Base-by-base conservation (phyloP, 2,888 invertebrate species). In the Acanthosepion pharaonis region DNA sequence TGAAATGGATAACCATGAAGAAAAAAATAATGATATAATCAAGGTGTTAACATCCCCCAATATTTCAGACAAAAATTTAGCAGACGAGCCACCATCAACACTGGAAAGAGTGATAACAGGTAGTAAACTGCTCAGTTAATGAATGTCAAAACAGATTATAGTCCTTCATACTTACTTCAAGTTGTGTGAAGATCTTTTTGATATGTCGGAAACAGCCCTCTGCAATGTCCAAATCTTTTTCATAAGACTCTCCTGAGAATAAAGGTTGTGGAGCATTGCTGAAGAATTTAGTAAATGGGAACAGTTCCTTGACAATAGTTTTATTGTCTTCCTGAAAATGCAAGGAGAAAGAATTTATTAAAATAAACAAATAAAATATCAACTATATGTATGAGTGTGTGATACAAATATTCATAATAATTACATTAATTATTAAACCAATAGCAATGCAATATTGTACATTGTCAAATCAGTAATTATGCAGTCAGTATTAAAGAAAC, bases 241-340 rank as follows among this genome's bases (percentile, higher is more conserved):
- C 98, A 96, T 98, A 98, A 0, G 98, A 98, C 91, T 98, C 98
- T 0, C 97, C 98, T 96, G 98, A 98, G 97, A 99, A 99, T 8
- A 99, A 97, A 0, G 99, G 99, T 96, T 99, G 98, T 0, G 99
- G 99, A 0, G 99, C 99, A 97, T 99, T 99, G 91, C 98, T 98
- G 97, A 99, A 99, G 97, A 99, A 99, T 96, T 98, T 98, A 95
- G 98, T 98, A 97, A 99, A 99, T 0, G 99, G 99, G 97, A 99
- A 99, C 96, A 98, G 98, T 94, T 98, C 98, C 59, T 95, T 95
- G 51, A 93, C 33, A 20, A 93, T 93, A n/a, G 93, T 93, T 11
- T 53, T n/a, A 28, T 93, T 93, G 18, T 93, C 53, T 53, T 93
- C 93, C 93, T 93, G 53, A n/a, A 51, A 53, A 49, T 51, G 28